phyloP scores from a whole-genome alignment of 2,888 invertebrate genomes.

The Gymnoscelis rufifasciata region DNA sequence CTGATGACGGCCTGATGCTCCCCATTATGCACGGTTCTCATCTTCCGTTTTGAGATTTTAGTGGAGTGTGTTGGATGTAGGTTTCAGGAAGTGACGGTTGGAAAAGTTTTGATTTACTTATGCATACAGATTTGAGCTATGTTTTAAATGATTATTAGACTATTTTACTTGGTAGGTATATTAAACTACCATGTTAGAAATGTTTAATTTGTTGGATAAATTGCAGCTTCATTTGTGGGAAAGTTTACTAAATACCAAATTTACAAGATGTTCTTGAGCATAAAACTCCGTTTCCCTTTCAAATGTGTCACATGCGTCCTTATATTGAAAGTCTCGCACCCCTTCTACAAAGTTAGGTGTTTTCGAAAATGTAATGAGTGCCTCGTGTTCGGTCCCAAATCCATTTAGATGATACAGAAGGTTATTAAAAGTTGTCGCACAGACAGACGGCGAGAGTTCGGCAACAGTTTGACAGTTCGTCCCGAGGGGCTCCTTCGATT shows the following conservation, averaged over 20 bases:
- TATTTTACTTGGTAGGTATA: neutral
- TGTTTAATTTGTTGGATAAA: too few species aligned
- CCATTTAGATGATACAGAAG: constrained; percentile 70
- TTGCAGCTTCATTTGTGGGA: too few species aligned
- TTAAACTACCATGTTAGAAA: too few species aligned
- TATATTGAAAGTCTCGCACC: constrained; percentile 23
- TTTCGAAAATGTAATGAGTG: constrained; percentile 45
- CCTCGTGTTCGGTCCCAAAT: constrained; percentile 50
- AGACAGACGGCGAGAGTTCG: constrained; percentile 60
- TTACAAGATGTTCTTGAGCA: constrained; percentile 3
- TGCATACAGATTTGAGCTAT: too few species aligned
- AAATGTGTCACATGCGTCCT: constrained; percentile 20
- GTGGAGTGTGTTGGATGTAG: constrained; percentile 14
- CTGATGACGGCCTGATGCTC: constrained; percentile 50
- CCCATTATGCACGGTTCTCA: constrained; percentile 41
- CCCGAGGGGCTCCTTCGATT: constrained; percentile 63
- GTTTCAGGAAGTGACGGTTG: constrained; percentile 11
- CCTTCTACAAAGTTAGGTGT: constrained; percentile 32
- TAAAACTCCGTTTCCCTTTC: constrained; percentile 9
- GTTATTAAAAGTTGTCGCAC: constrained; percentile 74
- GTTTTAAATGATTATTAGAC: too few species aligned
- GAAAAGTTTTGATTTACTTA: neutral
- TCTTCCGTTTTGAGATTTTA: constrained; percentile 21
- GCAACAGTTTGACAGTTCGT: constrained; percentile 63
- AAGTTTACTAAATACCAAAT: too few species aligned